phyloP scores from a whole-genome alignment of 1,140 invertebrate species.

The Marisa cornuarietis region DNA sequence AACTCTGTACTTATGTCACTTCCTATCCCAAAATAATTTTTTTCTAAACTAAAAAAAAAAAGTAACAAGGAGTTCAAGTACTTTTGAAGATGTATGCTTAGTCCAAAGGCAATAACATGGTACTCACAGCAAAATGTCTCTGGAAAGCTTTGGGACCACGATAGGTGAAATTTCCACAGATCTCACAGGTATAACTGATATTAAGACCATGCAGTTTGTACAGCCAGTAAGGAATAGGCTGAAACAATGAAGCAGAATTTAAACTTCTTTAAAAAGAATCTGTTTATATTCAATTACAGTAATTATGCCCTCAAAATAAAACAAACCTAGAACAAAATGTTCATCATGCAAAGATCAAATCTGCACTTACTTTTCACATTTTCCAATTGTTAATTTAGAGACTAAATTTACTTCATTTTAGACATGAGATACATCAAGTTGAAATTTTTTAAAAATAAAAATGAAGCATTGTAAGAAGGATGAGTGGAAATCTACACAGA shows the following conservation, averaged over 20 bases:
- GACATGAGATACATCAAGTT: not conserved
- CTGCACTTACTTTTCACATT: not conserved
- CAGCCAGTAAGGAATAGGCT: slow-evolving; percentile 98
- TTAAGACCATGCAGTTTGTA: slow-evolving; percentile 99
- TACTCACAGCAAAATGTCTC: slow-evolving; percentile 91
- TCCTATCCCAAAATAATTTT: not conserved
- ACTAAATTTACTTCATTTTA: not conserved
- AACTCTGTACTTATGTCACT: not conserved
- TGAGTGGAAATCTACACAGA: not conserved
- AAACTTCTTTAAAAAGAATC: no score
- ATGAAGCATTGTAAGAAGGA: not conserved
- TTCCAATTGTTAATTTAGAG: not conserved
- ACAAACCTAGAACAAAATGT: not conserved
- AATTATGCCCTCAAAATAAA: not conserved
- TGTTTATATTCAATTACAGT: no score
- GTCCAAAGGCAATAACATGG: not conserved
- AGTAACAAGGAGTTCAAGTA: not conserved
- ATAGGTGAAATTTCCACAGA: slow-evolving; percentile 99
- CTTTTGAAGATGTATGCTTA: not conserved
- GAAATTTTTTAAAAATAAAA: not conserved
- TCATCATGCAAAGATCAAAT: not conserved
- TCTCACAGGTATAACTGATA: slow-evolving; percentile 99
- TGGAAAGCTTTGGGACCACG: slow-evolving; percentile 99
- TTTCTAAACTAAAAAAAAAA: not conserved
- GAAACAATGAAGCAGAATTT: slow-evolving; percentile 47